Conservation (phyloP, 2,888 invertebrate species). For the Heliconius charithonia region DNA sequence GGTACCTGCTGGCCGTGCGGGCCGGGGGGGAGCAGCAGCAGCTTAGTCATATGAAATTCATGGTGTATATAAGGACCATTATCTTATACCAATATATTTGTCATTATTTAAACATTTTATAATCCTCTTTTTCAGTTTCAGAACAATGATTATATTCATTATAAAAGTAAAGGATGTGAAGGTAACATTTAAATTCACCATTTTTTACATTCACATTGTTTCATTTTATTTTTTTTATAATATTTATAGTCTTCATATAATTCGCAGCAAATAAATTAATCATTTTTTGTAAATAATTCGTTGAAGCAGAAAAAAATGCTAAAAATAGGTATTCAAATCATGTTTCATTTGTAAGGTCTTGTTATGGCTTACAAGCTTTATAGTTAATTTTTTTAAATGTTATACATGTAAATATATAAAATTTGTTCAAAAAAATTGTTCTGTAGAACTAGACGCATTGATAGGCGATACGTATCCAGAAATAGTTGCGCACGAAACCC, state of each 20-base stretch:
- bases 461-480: constrained; percentile 91
- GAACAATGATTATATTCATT: constrained; percentile 86
- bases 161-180: constrained; percentile 87
- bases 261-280: no score
- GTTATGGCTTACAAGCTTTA: no score
- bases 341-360: no score
- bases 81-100: no score
- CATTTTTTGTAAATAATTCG: no score
- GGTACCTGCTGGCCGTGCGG: constrained; percentile 91
- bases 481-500: constrained; percentile 91
- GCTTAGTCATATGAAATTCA: constrained; percentile 88
- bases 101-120: no score
- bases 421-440: neutral
- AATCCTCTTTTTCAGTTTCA: constrained; percentile 79
- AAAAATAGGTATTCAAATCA: no score
- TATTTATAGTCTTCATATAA: neutral
- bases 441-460: constrained; percentile 87
- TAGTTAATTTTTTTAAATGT: no score
- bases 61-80: constrained; percentile 73
- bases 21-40: constrained; percentile 85
- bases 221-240: neutral
- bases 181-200: constrained; percentile 66
- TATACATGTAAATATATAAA: no score
- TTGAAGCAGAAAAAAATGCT: no score
- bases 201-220: neutral